phyloP scores from a whole-genome alignment of 2,113 vertebrate species.

The Pituophis catenifer region DNA sequence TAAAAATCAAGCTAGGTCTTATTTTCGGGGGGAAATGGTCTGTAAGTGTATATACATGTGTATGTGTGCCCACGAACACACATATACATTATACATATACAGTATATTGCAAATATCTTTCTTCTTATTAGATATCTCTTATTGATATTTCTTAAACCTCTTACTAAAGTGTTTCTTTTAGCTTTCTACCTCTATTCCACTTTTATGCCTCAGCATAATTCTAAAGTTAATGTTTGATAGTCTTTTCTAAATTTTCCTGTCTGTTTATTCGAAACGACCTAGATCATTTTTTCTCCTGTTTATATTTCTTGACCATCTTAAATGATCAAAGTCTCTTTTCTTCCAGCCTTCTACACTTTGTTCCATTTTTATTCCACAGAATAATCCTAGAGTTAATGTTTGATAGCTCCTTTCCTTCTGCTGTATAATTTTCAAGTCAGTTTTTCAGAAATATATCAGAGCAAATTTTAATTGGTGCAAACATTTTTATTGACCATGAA shows the following conservation, averaged over 20 bases:
- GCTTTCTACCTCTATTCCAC: neutral
- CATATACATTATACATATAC: neutral
- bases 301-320: neutral
- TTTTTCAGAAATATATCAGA: neutral
- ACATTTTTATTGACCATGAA: neutral
- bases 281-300: neutral
- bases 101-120: neutral
- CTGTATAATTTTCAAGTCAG: neutral
- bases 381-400: neutral
- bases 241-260: neutral
- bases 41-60: too few species aligned
- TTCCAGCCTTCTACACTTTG: neutral
- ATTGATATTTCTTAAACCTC: neutral
- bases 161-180: neutral
- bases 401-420: neutral
- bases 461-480: neutral
- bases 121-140: neutral
- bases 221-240: neutral
- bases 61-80: too few species aligned
- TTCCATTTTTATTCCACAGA: neutral
- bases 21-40: too few species aligned
- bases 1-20: too few species aligned
- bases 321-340: neutral
- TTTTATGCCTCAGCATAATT: neutral
- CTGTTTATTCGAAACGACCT: neutral